Conservation (phyloP, 2,797 vertebrate species). For the Intellagama lesueurii region DNA sequence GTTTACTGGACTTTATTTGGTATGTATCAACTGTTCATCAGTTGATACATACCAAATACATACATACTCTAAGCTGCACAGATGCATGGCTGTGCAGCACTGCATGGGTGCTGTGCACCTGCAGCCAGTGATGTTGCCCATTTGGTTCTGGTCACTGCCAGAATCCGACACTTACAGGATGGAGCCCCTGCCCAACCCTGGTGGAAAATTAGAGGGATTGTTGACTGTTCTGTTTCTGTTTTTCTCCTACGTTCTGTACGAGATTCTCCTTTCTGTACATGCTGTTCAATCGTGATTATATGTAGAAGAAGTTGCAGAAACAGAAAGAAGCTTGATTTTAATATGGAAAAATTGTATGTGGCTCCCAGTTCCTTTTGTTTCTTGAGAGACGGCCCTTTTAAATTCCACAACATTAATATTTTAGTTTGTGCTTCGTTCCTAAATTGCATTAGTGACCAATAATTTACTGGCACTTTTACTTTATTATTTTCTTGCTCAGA, state of each 20-base stretch:
- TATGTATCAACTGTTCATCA: no score
- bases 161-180: no score
- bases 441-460: conserved; percentile 57
- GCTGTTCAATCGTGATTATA: neutral
- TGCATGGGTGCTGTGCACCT: no score
- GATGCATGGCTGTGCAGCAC: no score
- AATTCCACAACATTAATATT: conserved; percentile 43
- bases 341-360: conserved; percentile 12
- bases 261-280: neutral
- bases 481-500: conserved; percentile 24
- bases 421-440: conserved; percentile 45
- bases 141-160: no score
- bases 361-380: neutral
- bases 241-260: neutral
- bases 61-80: no score
- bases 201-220: no score
- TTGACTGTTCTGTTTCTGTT: neutral
- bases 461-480: conserved; percentile 44
- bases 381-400: conserved; percentile 44
- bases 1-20: neutral
- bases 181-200: no score
- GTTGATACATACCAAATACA: no score
- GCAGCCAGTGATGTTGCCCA: no score
- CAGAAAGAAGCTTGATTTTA: conserved; percentile 17
- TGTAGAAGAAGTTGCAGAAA: neutral